These are phyloP conservation scores for Tipula helvola DNA, from an alignment of 2,888 invertebrate species.

Conservation along the genomic window DNA sequence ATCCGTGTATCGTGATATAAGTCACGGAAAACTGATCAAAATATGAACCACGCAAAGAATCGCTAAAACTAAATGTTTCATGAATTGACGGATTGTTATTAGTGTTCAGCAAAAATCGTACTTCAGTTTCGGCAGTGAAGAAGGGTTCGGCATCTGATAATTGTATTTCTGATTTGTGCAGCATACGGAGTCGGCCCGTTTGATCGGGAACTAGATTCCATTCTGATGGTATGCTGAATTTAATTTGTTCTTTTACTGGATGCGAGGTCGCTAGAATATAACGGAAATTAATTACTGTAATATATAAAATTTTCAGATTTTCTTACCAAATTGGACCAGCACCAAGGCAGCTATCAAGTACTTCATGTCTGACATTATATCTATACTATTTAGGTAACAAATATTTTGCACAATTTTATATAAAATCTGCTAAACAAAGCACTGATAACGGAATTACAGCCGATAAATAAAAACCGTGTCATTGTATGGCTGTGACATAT, in stretches of 20 bases:
- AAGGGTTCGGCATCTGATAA: background rate
- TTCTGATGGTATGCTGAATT: constrained; percentile 4
- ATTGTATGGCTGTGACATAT: background rate
- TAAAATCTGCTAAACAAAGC: background rate
- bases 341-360: background rate
- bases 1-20: constrained; percentile 24
- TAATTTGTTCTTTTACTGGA: background rate
- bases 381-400: background rate
- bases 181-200: background rate
- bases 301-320: background rate
- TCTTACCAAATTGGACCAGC: background rate
- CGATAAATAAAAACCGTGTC: background rate
- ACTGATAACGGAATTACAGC: background rate
- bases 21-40: background rate
- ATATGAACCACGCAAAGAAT: background rate
- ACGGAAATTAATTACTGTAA: background rate
- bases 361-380: background rate
- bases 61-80: background rate
- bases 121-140: background rate
- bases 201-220: constrained; percentile 6
- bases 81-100: background rate
- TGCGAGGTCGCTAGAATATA: background rate
- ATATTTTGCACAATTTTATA: background rate
- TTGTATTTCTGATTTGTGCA: background rate
- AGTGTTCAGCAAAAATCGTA: background rate